A percentile compares a stretch with the other conserved stretches of the same genome.
Conservation (phyloP, 1,140 invertebrate genomes). For the Varroa destructor region DNA sequence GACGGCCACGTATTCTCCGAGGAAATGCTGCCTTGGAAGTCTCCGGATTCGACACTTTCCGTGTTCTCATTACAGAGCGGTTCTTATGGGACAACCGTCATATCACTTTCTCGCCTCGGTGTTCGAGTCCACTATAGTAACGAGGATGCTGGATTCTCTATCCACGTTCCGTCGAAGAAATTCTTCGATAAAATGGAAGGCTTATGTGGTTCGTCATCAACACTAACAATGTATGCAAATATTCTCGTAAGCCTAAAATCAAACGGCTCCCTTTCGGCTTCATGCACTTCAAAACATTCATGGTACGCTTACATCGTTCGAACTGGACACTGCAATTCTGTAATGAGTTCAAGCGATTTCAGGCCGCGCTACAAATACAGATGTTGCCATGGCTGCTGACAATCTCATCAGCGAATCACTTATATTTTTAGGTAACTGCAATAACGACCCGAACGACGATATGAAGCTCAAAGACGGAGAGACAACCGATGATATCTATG, state of each 20-base stretch:
- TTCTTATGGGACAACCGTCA: constrained; percentile 33
- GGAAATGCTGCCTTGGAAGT: constrained; percentile 30
- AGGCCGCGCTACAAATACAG: too few species aligned
- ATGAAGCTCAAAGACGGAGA: constrained; percentile 46
- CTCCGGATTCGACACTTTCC: constrained; percentile 26
- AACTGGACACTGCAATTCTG: too few species aligned
- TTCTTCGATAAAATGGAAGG: constrained; percentile 60
- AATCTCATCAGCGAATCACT: not conserved
- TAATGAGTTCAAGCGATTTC: too few species aligned
- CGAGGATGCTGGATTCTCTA: constrained; percentile 44
- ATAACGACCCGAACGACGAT: constrained; percentile 52
- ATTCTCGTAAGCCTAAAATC: too few species aligned
- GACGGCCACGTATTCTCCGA: constrained; percentile 22
- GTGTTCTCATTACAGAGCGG: constrained; percentile 29
- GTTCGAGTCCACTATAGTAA: constrained; percentile 38
- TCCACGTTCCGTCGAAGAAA: constrained; percentile 54
- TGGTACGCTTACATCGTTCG: not conserved
- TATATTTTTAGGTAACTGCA: constrained; percentile 46
- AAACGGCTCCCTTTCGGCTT: not conserved
- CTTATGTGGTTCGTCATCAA: constrained; percentile 52
- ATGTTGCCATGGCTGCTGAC: not conserved
- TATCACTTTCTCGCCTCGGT: constrained; percentile 36
- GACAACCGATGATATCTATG: constrained; percentile 41
- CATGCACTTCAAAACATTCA: not conserved
- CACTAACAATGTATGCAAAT: not conserved